Evolutionary conservation across 2,797 vertebrate genomes (phyloP).

Genomic region (Myotis planiceps): DNA sequence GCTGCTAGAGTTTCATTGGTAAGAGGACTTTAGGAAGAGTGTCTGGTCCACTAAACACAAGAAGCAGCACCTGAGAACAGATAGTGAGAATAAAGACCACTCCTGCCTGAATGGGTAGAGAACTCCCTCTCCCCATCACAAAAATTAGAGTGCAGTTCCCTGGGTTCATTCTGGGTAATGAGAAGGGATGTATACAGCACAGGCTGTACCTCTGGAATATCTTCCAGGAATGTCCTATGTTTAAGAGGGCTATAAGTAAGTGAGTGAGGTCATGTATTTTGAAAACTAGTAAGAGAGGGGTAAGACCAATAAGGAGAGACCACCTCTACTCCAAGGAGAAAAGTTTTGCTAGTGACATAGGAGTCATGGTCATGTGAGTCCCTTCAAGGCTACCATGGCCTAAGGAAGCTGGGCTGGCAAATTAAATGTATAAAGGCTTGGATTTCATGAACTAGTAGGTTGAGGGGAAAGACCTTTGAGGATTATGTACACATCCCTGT

Average conservation of each 20-base stretch:
- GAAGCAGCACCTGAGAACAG: background rate
- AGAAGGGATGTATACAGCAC: background rate
- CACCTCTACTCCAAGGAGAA: background rate
- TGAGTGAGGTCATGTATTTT: background rate
- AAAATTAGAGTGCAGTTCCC: background rate
- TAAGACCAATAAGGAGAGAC: background rate
- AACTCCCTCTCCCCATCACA: rapidly evolving
- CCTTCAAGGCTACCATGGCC: background rate
- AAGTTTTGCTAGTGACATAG: background rate
- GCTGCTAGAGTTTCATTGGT: background rate
- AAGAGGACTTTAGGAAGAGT: background rate
- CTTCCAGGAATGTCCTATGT: background rate
- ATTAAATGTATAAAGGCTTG: background rate
- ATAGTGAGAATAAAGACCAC: background rate
- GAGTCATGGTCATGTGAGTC: background rate
- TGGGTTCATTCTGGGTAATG: background rate
- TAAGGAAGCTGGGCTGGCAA: background rate
- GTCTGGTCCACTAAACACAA: background rate
- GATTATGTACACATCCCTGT: background rate
- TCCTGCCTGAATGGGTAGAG: background rate
- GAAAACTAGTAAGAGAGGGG: background rate
- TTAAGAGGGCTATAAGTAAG: background rate
- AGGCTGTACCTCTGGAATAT: background rate
- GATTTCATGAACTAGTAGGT: background rate
- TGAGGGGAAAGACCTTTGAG: background rate